phyloP scores from a whole-genome alignment of 2,113 vertebrate species.

The Theristicus caerulescens region DNA sequence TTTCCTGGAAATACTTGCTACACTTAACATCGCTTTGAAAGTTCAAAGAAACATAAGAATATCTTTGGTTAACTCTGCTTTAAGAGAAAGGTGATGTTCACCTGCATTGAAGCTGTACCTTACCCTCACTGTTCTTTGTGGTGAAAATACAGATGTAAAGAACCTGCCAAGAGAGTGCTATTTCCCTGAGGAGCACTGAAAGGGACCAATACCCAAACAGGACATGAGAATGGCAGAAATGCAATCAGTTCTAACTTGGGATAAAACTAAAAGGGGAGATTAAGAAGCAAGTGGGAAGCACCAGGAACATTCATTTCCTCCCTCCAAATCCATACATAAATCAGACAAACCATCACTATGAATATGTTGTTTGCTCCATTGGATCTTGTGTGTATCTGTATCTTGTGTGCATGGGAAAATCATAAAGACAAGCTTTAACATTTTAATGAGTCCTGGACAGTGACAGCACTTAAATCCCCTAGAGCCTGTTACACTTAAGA shows the following conservation, averaged over 20 bases:
- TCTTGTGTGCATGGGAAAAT: background rate
- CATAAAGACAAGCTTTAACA: background rate
- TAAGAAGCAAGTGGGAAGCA: background rate
- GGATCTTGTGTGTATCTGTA: background rate
- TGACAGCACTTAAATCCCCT: background rate
- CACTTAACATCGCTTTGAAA: background rate
- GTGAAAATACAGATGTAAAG: background rate
- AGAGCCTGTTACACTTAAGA: background rate
- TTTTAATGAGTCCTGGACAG: background rate
- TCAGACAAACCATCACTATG: background rate
- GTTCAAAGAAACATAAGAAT: background rate
- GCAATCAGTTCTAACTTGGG: background rate
- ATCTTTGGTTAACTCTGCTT: background rate
- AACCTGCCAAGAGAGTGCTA: background rate
- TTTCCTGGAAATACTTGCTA: background rate
- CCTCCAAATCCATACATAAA: background rate
- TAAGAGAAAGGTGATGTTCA: background rate
- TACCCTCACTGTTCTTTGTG: background rate
- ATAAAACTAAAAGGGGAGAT: background rate
- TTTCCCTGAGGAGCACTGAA: background rate
- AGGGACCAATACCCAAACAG: background rate
- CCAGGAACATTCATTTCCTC: background rate
- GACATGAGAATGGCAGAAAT: background rate
- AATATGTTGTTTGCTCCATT: background rate
- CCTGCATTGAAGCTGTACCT: background rate